Evolutionary conservation across 2,113 vertebrate species (phyloP), one percentile per base, ranked within the genome.

Genomic region (Irena cyanogastra): DNA sequence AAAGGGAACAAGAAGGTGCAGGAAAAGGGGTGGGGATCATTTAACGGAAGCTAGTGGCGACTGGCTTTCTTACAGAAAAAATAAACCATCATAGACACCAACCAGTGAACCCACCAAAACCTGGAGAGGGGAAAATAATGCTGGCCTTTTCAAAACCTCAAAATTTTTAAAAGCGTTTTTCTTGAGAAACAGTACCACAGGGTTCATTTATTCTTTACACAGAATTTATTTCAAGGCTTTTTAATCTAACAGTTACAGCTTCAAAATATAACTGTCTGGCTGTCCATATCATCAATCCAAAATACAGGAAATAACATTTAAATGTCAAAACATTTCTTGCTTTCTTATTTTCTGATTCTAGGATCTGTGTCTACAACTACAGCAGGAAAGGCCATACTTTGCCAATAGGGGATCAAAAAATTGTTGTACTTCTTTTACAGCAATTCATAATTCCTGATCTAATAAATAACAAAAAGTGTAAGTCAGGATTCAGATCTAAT

Each of bases 261-360:
- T 94, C 71, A 89, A 88, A 93, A 69, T 41, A 54, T 26, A 79
- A 27, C 18, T 87, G 39, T 44, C 44, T 71, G 15, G 11, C 35
- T 82, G 64, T 69, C 53, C 35, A 19, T 88, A 28, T 26, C 59
- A 52, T 66, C 61, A 89, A 56, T 57, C 17, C 11, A 52, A 69
- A 78, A 89, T 52, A 92, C 28, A 35, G 37, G 69, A 86, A 97
- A 84, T 97, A 98, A 92, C 82, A 97, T 97, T 96, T 97, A 97
- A 98, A 98, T 98, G 96, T 98, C 96, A 98, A 98, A 98, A 97
- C 86, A 88, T 96, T 97, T 97, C 83, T 97, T 94, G 65, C 61
- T 96, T 98, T 98, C 90, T 90, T 96, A 96, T 98, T 97, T 98
- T 98, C 89, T 96, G 83, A 95, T 98, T 98, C 93, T 95, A 97